Percentiles rank a stretch among this genome's conserved stretches.
Conservation (phyloP, 2,113 vertebrate species). For the Addax nasomaculatus region DNA sequence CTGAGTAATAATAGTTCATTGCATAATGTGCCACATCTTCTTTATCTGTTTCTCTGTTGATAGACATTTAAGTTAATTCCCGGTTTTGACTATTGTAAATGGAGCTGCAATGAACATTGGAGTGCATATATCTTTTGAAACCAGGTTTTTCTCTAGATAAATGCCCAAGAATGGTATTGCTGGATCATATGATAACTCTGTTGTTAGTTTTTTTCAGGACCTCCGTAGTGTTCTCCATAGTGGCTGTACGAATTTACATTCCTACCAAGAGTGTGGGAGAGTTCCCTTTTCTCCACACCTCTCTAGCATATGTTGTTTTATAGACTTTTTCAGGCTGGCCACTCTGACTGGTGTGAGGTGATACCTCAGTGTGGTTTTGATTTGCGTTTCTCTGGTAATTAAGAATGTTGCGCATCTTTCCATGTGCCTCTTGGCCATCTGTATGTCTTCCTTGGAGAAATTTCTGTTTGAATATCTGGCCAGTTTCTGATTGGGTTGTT, state of each 20-base stretch:
- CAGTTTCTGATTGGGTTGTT: background rate
- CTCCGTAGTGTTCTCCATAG: background rate
- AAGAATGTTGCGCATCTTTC: background rate
- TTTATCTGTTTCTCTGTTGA: background rate
- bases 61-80: background rate
- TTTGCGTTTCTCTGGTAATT: background rate
- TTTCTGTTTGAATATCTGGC: background rate
- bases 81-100: background rate
- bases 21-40: background rate
- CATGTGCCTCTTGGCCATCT: background rate
- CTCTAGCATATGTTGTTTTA: background rate
- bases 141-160: background rate
- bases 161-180: background rate
- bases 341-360: background rate
- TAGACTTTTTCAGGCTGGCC: background rate
- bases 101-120: background rate
- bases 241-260: background rate
- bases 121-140: background rate
- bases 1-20: background rate
- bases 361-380: background rate
- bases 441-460: background rate
- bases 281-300: background rate
- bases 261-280: background rate
- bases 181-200: background rate
- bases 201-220: background rate